Conservation (phyloP, 2,888 invertebrate species). For the Dicroscelio sp. region DNA sequence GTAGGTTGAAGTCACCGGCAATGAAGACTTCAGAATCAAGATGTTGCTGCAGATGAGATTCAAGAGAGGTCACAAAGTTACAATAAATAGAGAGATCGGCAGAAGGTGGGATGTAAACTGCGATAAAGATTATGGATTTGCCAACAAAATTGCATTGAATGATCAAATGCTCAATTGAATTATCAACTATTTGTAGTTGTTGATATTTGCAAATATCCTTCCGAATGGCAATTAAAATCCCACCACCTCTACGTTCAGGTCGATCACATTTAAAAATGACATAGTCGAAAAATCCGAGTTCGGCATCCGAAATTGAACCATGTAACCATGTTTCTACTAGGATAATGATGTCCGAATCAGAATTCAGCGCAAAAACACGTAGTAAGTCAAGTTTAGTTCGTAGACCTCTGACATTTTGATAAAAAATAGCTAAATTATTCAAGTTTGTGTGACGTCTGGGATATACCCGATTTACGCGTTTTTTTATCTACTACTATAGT, state of each 20-base stretch:
- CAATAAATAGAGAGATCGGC: background rate
- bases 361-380: background rate
- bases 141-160: background rate
- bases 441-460: too few relatives aligned
- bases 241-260: background rate
- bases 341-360: background rate
- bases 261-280: background rate
- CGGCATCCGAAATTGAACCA: background rate
- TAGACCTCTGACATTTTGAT: background rate
- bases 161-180: background rate
- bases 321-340: background rate
- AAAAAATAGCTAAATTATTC: background rate
- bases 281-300: background rate
- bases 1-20: background rate
- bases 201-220: too few relatives aligned
- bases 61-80: background rate
- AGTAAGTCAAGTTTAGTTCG: background rate
- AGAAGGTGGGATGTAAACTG: background rate
- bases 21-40: background rate
- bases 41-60: too few relatives aligned
- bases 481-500: background rate
- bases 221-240: background rate
- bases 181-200: background rate
- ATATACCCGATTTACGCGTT: background rate
- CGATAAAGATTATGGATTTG: background rate